Conservation (phyloP, 2,888 invertebrate species). For the Conops quadrifasciatus region DNA sequence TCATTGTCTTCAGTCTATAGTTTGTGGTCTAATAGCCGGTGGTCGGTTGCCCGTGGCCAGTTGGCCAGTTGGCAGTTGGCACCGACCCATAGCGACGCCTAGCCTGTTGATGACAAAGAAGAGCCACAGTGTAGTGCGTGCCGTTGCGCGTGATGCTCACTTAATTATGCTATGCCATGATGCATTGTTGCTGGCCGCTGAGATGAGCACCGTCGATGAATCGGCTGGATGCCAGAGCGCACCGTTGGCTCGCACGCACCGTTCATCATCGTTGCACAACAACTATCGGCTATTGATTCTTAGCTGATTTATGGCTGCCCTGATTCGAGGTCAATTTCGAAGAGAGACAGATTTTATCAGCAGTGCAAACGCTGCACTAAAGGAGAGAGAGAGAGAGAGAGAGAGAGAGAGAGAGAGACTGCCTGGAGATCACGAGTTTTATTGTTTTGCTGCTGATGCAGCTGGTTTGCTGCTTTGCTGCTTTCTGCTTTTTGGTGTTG, state of each 20-base stretch:
- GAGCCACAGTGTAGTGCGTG: constrained; percentile 17
- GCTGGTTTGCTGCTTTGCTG: background rate
- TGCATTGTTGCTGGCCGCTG: background rate
- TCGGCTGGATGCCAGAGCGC: no score
- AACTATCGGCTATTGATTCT: constrained; percentile 24
- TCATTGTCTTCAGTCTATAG: background rate
- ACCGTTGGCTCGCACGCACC: background rate
- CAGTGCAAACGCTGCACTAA: constrained; percentile 10
- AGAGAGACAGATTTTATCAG: background rate
- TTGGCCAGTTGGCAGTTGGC: no score
- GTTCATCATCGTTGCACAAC: constrained; percentile 8
- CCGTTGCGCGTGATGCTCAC: constrained; percentile 16
- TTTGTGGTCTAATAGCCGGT: background rate
- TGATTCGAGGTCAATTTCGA: constrained; percentile 13
- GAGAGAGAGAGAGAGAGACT: background rate
- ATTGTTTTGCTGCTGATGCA: background rate
- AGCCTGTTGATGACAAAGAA: constrained; percentile 23
- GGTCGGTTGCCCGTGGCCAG: no score
- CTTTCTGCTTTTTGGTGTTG: background rate
- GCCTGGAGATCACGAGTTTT: background rate
- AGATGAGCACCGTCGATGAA: no score
- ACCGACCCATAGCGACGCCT: no score
- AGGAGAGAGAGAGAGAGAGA: background rate
- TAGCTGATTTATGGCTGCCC: constrained; percentile 32
- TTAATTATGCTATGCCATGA: constrained; percentile 24